A percentile compares a stretch with the other conserved stretches of the same genome.
phyloP scores from a whole-genome alignment of 53 echinoderm and acorn worm genomes.

The Patiria pectinifera region DNA sequence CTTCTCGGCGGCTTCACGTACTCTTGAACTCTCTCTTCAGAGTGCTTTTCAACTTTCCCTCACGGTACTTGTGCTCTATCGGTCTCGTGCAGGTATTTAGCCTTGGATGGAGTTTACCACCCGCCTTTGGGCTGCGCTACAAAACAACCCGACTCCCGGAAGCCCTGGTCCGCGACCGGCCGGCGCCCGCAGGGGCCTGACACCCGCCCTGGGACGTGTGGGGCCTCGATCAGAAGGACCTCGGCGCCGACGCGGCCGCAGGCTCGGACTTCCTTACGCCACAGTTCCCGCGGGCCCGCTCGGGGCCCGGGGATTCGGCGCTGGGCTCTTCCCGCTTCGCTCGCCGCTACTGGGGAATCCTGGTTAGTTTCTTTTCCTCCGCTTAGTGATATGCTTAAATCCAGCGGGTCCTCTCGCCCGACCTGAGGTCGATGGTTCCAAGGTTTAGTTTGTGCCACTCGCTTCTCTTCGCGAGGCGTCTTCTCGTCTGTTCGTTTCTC shows the following conservation, averaged over 20 bases:
- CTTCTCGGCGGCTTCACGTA: constrained; percentile 95
- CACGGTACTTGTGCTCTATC: constrained; percentile 89
- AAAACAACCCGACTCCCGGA: constrained; percentile 60
- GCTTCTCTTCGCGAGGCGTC: not conserved
- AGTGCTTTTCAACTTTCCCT: constrained; percentile 86
- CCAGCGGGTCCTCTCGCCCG: constrained; percentile 92
- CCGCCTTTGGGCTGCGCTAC: constrained; percentile 86
- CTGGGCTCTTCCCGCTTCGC: constrained; percentile 89
- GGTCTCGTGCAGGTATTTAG: constrained; percentile 90
- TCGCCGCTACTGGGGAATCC: constrained; percentile 91
- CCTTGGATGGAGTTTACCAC: constrained; percentile 95
- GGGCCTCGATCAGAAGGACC: not conserved
- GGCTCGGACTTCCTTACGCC: too few relatives aligned
- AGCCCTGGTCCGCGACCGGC: constrained; percentile 48
- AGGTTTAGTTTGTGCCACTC: not conserved
- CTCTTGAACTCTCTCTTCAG: constrained; percentile 84
- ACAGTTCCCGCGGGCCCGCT: not conserved
- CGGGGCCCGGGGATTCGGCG: constrained; percentile 64
- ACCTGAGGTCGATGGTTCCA: constrained; percentile 77
- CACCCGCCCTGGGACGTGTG: constrained; percentile 35
- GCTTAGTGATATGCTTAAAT: constrained; percentile 98
- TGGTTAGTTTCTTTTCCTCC: constrained; percentile 97
- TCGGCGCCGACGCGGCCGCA: too few relatives aligned
- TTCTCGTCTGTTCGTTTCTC: too few relatives aligned
- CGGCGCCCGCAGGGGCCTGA: constrained; percentile 36